Percentiles rank a stretch among this genome's conserved stretches.
Conservation (phyloP, 2,888 invertebrate species). For the Coelinius sp. region DNA sequence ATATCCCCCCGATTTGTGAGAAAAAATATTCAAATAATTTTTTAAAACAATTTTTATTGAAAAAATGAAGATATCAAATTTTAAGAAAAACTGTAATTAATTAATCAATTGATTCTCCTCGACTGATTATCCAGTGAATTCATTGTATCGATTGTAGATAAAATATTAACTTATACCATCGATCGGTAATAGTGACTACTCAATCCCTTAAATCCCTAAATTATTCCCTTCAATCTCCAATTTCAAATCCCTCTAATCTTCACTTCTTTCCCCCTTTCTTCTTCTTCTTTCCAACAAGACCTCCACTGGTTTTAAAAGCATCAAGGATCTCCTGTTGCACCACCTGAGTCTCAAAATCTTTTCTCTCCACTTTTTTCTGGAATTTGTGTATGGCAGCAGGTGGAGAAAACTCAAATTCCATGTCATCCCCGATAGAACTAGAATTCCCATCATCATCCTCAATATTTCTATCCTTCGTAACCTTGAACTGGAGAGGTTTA, state of each 20-base stretch:
- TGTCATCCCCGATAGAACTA: conserved; percentile 54
- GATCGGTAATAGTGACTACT: too few species aligned
- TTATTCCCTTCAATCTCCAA: too few species aligned
- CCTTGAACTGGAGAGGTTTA: conserved; percentile 57
- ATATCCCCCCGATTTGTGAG: too few species aligned
- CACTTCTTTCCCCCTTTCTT: conserved; percentile 10
- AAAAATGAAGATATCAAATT: too few species aligned
- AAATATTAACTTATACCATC: too few species aligned
- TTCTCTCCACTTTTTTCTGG: conserved; percentile 44
- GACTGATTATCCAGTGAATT: too few species aligned
- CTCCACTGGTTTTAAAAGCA: conserved; percentile 18
- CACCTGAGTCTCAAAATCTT: conserved; percentile 53
- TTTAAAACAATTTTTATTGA: too few species aligned
- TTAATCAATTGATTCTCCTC: neutral
- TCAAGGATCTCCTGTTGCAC: conserved; percentile 54
- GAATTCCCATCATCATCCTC: conserved; percentile 38
- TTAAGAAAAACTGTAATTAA: too few species aligned
- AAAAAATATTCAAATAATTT: too few species aligned
- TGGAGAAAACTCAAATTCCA: conserved; percentile 59
- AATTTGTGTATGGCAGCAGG: conserved; percentile 51
- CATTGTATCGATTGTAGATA: too few species aligned
- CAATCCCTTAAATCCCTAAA: too few species aligned
- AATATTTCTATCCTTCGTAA: conserved; percentile 51
- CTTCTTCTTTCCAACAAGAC: neutral
- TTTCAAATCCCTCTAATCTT: neutral